Base-by-base conservation (phyloP, 2,797 vertebrate species). In the Acipenser oxyrinchus region DNA sequence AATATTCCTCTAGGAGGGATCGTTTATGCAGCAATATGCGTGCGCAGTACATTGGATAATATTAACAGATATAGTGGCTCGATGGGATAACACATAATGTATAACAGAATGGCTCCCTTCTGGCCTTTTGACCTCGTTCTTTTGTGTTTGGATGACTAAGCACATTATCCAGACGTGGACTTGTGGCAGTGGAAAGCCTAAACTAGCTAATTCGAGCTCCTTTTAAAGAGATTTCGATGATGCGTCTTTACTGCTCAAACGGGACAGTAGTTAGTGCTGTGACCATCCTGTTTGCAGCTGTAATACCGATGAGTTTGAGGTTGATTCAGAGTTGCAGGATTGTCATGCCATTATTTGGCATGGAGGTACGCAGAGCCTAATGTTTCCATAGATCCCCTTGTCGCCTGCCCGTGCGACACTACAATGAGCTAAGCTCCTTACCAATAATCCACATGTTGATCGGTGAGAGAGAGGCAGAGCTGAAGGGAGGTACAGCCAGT, bases 381-480 rank as follows among this genome's bases (percentile, higher is more conserved):
- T 63, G 58, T 68, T 71, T 70, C 70, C 51, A 60, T 51, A 69
- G 71, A 74, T 74, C 64, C 69, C 64, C 68, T 73, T 71, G 70
- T 51, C 62, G 48, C 58, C 68, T 69, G 63, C 58, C 71, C 72
- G 66, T 68, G 57, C 71, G 73, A 68, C 70, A 66, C 64, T 66
- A 63, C 73, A 53, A 49, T 72, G 82, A 75, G 82, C 76, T 89
- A 89, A 90, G 86, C 87, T 78, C 86, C 84, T 89, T 89, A 87
- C 68, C 65, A 74, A 66, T 89, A 88, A 90, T 88, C 84, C 83
- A 77, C 76, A 61, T 66, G 72, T 52, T 1, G 71, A 75, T 78
- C n/a, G 12, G 10, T 60, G n/a, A 49, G 6, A 76, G 71, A 81
- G 75, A 66, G 70, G 62, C 51, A 71, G 76, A 72, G 71, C 79